A percentile compares a stretch with the other conserved stretches of the same genome.
Evolutionary conservation across 2,888 invertebrate species (phyloP).

Genomic region (Drosophila formosana): DNA sequence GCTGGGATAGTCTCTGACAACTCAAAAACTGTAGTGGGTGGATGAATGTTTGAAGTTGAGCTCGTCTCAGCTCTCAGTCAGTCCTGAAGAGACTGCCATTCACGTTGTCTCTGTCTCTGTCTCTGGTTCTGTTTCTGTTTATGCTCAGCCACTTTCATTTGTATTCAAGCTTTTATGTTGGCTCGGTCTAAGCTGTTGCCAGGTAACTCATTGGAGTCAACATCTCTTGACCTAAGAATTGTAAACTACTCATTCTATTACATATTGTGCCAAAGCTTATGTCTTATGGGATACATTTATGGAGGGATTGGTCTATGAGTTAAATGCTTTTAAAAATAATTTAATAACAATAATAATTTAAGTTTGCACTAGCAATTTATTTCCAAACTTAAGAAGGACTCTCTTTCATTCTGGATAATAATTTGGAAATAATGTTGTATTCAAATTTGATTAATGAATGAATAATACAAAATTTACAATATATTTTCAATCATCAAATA

Average conservation of each 20-base stretch:
- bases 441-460: too few species aligned
- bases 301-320: not conserved
- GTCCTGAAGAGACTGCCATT: slow-evolving; percentile 53
- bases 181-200: slow-evolving; percentile 39
- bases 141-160: slow-evolving; percentile 44
- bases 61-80: slow-evolving; percentile 25
- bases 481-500: too few species aligned
- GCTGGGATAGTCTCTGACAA: slow-evolving; percentile 36
- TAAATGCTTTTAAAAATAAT: not conserved
- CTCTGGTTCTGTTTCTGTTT: slow-evolving; percentile 40
- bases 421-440: not conserved
- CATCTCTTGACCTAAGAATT: slow-evolving; percentile 63
- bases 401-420: not conserved
- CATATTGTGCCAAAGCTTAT: not conserved
- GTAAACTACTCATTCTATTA: slow-evolving; percentile 22
- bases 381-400: too few species aligned
- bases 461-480: too few species aligned
- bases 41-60: slow-evolving; percentile 19
- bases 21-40: slow-evolving; percentile 31
- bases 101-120: slow-evolving; percentile 52
- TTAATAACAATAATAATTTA: not conserved
- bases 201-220: slow-evolving; percentile 43
- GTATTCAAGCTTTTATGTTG: slow-evolving; percentile 33
- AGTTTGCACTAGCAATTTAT: not conserved
- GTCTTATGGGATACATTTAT: not conserved